Evolutionary conservation across 1,140 invertebrate genomes (phyloP), one percentile per base, ranked within the genome.

Genomic region (Polypedilum pembai): DNA sequence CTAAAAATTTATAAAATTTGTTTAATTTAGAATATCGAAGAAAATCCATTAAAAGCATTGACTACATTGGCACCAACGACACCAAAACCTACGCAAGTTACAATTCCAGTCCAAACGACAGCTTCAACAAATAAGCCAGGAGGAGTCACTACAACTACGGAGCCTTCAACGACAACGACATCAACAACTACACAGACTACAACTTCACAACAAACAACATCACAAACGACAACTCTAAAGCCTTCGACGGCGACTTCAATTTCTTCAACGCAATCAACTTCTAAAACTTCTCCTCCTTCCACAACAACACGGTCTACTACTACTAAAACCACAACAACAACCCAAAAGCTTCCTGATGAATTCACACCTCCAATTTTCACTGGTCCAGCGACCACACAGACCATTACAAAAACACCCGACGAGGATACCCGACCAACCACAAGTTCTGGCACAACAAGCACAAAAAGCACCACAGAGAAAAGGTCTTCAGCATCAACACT

Each of bases 41-140:
- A 77, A 12, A 56, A 56, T 56, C 45, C 45, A n/a, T 3, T n/a
- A 15, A 15, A 8, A n/a, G n/a, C n/a, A n/a, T n/a, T n/a, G 4
- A 56, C 75, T 73, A 78, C 78, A 10, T 78, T 77, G 0, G 75
- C 78, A 56, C 33, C 76, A n/a, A 8, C 72, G 75, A n/a, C 73
- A 15, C 40, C 69, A 65, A 1, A 74, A 73, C 24, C 73, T 40
- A 18, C 73, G 75, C 3, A 56, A 15, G 3, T 56, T 15, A 4
- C 45, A 15, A 1, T n/a, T 15, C 12, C 45, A 15, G 3, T n/a
- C 12, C 12, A 74, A 17, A 63, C 76, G 33, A 66, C 74, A 33
- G 1, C 24, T 33, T 33, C 24, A 33, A 33, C 24, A 33, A 33
- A n/a, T n/a, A n/a, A n/a, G n/a, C 24, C 24, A 33, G 0, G 75